These are phyloP conservation scores for Caenorhabditis remanei DNA, from an alignment of 1,140 invertebrate species.

Conservation along the genomic window DNA sequence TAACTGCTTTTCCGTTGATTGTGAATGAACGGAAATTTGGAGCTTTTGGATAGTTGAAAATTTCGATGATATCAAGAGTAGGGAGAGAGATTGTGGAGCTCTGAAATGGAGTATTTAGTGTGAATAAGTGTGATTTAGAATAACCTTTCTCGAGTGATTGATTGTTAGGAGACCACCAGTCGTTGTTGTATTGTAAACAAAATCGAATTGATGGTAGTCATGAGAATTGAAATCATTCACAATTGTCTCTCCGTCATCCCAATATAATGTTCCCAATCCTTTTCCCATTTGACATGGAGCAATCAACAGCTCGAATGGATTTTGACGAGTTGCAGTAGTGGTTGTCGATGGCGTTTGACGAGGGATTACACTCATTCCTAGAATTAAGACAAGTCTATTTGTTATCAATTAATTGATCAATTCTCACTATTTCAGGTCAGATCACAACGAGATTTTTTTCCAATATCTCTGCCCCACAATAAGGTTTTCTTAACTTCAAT, in stretches of 20 bases:
- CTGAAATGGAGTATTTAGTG: conserved; percentile 18
- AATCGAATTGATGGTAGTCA: conserved; percentile 45
- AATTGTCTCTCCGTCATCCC: conserved; percentile 84
- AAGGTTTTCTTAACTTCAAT: background rate
- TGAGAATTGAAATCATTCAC: conserved; percentile 60
- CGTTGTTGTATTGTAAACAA: conserved; percentile 41
- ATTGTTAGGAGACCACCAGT: conserved; percentile 35
- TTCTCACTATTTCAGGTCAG: too few relatives aligned
- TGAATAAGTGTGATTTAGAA: background rate
- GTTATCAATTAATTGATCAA: too few relatives aligned
- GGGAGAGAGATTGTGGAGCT: conserved; percentile 54
- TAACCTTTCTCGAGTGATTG: conserved; percentile 14
- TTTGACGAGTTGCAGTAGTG: conserved; percentile 57
- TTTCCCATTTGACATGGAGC: conserved; percentile 67
- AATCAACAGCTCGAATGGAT: conserved; percentile 69
- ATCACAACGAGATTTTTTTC: too few relatives aligned
- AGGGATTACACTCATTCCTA: conserved; percentile 64
- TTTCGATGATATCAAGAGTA: conserved; percentile 62
- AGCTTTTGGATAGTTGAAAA: conserved; percentile 62
- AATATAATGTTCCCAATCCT: conserved; percentile 83
- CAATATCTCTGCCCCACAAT: background rate
- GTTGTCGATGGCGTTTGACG: conserved; percentile 59
- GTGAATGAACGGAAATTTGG: conserved; percentile 63
- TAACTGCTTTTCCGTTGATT: conserved; percentile 59
- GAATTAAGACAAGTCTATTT: conserved; percentile 38